Evolutionary conservation across 1,140 invertebrate genomes (phyloP), one percentile per base, ranked within the genome.

Genomic region (Vanessa tameamea): DNA sequence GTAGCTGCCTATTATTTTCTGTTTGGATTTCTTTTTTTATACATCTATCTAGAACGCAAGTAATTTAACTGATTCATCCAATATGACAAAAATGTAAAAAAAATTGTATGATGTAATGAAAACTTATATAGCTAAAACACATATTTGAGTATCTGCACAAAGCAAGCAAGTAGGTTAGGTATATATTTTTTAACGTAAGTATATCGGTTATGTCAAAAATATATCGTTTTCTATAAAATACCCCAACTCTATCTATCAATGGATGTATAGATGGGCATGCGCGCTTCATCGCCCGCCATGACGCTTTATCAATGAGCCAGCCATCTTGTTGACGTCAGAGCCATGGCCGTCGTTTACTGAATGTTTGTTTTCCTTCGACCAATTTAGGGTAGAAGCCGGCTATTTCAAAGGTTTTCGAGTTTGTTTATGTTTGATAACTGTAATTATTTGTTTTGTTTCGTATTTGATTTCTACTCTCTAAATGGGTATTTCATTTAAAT

Each of bases 261-360:
- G 90, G 83, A 76, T 87, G 84, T 89, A 86, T 87, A 88, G 75
- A 66, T 77, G 77, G 55, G 82, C 77, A 75, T 87, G 86, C 87
- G 90, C 88, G 77, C 66, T 76, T 69, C 81, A 73, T 76, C 76
- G 47, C 68, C 78, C 78, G 79, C 82, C 81, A 81, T 84, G 79
- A 84, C 84, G 69, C 68, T 83, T 88, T 86, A 87, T 92, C 88
- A 92, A 92, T 92, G 90, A 85, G 82, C 47, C 79, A 47, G 83
- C 87, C 90, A 92, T 92, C 81, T 91, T 90, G 82, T 77, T 91
- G 88, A 91, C 89, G 89, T 92, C 89, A 91, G 79, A 73, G 80
- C 50, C 77, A 86, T 88, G 82, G 82, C 83, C 66, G 79, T 76
- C 77, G 66, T 63, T 80, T 79, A 78, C 73, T 74, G 74, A 77